Percentiles rank a stretch among this genome's conserved stretches.
Conservation (phyloP, 1,140 invertebrate species). For the Drosophila sp. region DNA sequence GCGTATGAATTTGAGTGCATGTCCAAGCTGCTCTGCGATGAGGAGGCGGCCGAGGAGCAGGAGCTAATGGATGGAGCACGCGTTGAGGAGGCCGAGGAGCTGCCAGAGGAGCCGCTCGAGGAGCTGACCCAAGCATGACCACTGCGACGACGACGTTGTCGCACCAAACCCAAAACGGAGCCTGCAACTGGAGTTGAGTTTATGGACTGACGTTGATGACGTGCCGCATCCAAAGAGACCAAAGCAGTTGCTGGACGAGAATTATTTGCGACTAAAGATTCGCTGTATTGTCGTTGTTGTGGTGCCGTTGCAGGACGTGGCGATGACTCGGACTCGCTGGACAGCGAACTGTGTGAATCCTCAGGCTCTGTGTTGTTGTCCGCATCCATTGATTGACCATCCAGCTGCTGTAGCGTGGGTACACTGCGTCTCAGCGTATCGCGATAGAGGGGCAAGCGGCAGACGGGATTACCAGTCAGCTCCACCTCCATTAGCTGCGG, state of each 20-base stretch:
- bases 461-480: conserved; percentile 84
- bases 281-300: conserved; percentile 1
- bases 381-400: conserved; percentile 69
- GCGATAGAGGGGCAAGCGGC: conserved; percentile 78
- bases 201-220: conserved; percentile 31
- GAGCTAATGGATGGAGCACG: conserved; percentile 63
- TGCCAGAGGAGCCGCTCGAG: conserved; percentile 63
- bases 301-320: conserved; percentile 65
- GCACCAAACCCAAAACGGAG: conserved; percentile 70
- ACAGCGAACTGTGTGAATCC: conserved; percentile 59
- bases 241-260: conserved; percentile 32
- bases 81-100: conserved; percentile 61
- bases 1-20: conserved; percentile 52
- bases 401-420: conserved; percentile 83
- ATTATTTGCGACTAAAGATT: background rate
- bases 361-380: conserved; percentile 2
- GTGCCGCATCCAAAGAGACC: conserved; percentile 42
- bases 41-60: conserved; percentile 61
- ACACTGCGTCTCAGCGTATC: conserved; percentile 79
- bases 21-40: conserved; percentile 60
- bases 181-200: conserved; percentile 69
- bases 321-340: conserved; percentile 59
- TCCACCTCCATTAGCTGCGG: conserved; percentile 82
- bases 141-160: conserved; percentile 63
- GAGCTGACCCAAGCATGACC: conserved; percentile 75